Conservation (phyloP, 92 coral and sea anemone species). For the Heliopora coerulea region DNA sequence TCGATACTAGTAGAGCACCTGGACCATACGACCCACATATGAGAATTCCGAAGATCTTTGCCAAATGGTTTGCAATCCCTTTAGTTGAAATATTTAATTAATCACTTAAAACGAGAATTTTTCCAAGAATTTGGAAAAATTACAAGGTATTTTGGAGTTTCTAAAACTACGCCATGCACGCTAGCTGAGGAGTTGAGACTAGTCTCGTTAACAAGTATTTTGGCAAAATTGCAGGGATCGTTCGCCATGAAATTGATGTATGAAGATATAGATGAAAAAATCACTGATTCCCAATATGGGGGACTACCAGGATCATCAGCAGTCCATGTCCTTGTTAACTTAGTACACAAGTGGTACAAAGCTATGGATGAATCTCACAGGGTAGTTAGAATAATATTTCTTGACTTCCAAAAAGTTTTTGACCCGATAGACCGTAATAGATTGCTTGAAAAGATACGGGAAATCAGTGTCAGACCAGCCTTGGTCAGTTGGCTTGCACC, state of each 20-base stretch:
- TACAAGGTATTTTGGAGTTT: background rate
- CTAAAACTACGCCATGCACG: background rate
- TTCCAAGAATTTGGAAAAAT: constrained; percentile 12
- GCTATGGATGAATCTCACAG: background rate
- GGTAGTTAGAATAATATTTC: background rate
- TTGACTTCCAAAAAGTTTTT: constrained; percentile 1
- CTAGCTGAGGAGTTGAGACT: constrained; percentile 1
- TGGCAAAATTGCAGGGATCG: constrained; percentile 8
- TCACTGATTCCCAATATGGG: background rate
- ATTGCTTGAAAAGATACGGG: background rate
- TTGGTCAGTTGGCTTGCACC: constrained; percentile 4
- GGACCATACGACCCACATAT: constrained; percentile 17
- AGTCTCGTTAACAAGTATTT: constrained; percentile 4
- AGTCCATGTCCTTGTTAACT: background rate
- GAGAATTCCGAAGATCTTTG: constrained; percentile 1
- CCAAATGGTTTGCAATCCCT: constrained; percentile 6
- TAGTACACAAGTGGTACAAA: constrained; percentile 5
- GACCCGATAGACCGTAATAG: constrained; percentile 6
- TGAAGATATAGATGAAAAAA: background rate
- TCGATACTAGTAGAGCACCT: constrained; percentile 6
- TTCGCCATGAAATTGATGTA: background rate
- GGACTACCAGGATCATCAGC: constrained; percentile 7
- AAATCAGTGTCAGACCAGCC: constrained; percentile 1
- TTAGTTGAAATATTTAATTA: background rate
- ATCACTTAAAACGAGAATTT: background rate